Evolutionary conservation across 2,113 vertebrate species (phyloP).

Genomic region (Rhinolophus sinicus): DNA sequence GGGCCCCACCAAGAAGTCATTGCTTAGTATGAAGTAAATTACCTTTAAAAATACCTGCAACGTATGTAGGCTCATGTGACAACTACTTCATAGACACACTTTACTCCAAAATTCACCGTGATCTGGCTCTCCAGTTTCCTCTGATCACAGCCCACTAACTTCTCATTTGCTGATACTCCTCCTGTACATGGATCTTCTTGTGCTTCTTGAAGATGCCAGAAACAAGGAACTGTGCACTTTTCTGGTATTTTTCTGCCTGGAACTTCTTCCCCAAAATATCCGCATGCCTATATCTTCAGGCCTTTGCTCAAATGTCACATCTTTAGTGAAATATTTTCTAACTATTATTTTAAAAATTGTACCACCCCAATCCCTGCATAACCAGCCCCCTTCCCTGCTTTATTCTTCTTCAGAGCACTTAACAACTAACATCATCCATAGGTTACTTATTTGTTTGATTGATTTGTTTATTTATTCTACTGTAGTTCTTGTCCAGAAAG

Average conservation of each 20-base stretch:
- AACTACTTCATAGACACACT: not conserved
- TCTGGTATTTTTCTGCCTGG: too few species aligned
- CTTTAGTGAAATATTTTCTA: not conserved
- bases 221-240: not conserved
- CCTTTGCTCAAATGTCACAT: not conserved
- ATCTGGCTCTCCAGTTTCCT: not conserved
- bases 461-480: not conserved
- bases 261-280: not conserved
- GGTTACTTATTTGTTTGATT: not conserved
- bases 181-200: accelerated
- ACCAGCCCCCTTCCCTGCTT: accelerated
- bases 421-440: not conserved
- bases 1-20: not conserved
- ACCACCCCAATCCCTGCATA: too few species aligned
- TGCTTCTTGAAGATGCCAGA: not conserved
- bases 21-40: not conserved
- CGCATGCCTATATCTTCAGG: not conserved
- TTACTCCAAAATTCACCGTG: not conserved
- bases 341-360: not conserved
- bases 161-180: not conserved
- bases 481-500: not conserved
- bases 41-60: not conserved
- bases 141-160: not conserved
- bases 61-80: not conserved
- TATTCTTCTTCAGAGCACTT: not conserved